A percentile compares a stretch with the other conserved stretches of the same genome.
Evolutionary conservation across 2,888 invertebrate genomes (phyloP).

Genomic region (Drosophila peninsularis): DNA sequence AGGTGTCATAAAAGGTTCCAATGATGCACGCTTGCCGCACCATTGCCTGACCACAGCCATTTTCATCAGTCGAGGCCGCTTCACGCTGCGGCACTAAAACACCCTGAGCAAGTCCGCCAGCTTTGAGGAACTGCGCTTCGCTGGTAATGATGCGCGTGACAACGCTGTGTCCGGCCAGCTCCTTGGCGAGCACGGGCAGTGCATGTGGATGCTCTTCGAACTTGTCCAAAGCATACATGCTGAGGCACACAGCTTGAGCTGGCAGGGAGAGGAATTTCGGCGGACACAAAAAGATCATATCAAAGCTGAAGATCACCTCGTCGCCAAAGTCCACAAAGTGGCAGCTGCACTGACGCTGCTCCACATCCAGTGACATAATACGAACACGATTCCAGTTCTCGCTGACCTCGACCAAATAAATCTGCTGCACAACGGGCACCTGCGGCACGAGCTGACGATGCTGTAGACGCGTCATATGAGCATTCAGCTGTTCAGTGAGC

Average conservation of each 20-base stretch:
- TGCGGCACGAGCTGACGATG: constrained; percentile 67
- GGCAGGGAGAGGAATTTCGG: constrained; percentile 88
- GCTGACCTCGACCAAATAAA: constrained; percentile 84
- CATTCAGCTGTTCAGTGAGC: constrained; percentile 86
- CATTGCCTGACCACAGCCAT: constrained; percentile 1
- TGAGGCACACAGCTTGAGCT: constrained; percentile 90
- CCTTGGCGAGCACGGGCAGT: constrained; percentile 81
- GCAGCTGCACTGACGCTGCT: constrained; percentile 85
- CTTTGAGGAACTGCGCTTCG: constrained; percentile 67
- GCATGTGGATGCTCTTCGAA: constrained; percentile 85
- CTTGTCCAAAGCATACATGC: constrained; percentile 89
- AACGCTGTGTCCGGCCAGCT: constrained; percentile 86
- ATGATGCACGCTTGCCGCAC: constrained; percentile 84
- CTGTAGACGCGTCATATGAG: constrained; percentile 78
- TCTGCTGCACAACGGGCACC: constrained; percentile 72
- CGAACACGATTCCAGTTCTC: constrained; percentile 87
- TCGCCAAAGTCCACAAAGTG: constrained; percentile 92
- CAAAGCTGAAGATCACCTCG: constrained; percentile 86
- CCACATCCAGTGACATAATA: constrained; percentile 85
- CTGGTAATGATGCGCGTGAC: constrained; percentile 86
- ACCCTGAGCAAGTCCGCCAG: constrained; percentile 54
- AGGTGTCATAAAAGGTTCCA: constrained; percentile 88
- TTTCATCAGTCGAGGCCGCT: not conserved
- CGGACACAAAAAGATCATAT: constrained; percentile 86
- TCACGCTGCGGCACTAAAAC: constrained; percentile 9